Evolutionary conservation across 2,113 vertebrate genomes (phyloP), one percentile per base, ranked within the genome.

Genomic region (Hypomesus transpacificus): DNA sequence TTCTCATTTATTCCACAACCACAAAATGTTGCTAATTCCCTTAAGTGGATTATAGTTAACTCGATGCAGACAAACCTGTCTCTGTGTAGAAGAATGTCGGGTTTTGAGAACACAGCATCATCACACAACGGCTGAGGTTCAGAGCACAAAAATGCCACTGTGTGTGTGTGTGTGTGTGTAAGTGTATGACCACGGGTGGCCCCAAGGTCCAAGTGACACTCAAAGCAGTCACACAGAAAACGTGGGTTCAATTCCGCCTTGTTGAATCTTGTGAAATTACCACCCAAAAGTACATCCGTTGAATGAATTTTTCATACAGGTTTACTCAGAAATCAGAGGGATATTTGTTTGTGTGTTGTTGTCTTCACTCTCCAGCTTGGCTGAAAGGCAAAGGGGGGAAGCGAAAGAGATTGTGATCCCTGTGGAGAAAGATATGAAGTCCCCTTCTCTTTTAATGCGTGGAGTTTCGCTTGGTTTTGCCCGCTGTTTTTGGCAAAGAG

Each of bases 191-290:
- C 72, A 52, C 81, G 7, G 50, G 14, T 3, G 53, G 74, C 60
- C 52, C 86, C 82, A 85, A 64, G 83, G 84, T 84, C 26, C 74
- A 28, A 14, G 80, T 73, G 79, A 84, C 84, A 79, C 83, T 78
- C 68, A 50, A 82, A 86, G 82, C 85, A 80, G 82, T 84, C 87
- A 86, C 86, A 88, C 84, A 89, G 83, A 90, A 88, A 85, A 54
- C 82, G 75, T 80, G 78, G 81, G 78, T 85, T 87, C 78, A 78
- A 75, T 82, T 68, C 73, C 71, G 62, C 62, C 79, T 84, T 82
- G 80, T 58, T 46, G 39, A 46, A 46, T 52, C 68, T 34, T 65
- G 63, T 1, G 14, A 69, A 53, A 58, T 77, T 71, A 77, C 51
- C 58, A 31, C 50, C 58, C 73, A 76, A 76, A 80, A 81, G 34